These are phyloP conservation scores for Meleagris gallopavo DNA, from an alignment of 2,113 vertebrate species.

Conservation along the genomic window DNA sequence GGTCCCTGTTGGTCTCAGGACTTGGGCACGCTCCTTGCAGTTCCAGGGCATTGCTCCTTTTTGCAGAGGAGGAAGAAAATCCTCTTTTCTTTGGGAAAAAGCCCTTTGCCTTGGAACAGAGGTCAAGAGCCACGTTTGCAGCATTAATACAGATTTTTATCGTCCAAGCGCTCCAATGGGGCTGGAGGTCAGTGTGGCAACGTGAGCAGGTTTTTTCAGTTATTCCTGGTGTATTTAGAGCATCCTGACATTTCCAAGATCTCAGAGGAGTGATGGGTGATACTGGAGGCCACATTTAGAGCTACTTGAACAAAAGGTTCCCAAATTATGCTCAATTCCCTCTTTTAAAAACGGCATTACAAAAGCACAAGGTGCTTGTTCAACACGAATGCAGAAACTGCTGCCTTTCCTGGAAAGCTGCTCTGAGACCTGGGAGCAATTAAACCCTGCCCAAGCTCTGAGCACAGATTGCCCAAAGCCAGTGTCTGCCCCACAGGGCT, in stretches of 20 bases:
- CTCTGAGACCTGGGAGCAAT: not conserved
- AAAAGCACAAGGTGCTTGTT: not conserved
- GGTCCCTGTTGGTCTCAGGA: not conserved
- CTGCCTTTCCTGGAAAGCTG: not conserved
- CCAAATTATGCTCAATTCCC: not conserved
- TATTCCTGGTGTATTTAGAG: not conserved
- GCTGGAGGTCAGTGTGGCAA: not conserved
- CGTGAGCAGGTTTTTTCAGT: not conserved
- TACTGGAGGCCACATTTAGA: not conserved
- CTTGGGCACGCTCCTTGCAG: not conserved
- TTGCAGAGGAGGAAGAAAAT: not conserved
- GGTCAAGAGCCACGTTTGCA: not conserved
- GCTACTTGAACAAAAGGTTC: not conserved
- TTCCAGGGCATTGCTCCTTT: not conserved
- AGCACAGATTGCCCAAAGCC: not conserved
- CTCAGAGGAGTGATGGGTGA: not conserved
- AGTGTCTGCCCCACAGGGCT: not conserved
- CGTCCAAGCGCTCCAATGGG: not conserved
- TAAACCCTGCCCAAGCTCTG: not conserved
- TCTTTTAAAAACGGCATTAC: not conserved
- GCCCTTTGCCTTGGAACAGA: not conserved
- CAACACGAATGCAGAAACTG: no score
- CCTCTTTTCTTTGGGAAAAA: not conserved
- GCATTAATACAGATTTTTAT: not conserved
- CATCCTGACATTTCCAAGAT: not conserved